A percentile compares a stretch with the other conserved stretches of the same genome.
Conservation (phyloP, 1,140 invertebrate species). For the Ceratina australensis region DNA sequence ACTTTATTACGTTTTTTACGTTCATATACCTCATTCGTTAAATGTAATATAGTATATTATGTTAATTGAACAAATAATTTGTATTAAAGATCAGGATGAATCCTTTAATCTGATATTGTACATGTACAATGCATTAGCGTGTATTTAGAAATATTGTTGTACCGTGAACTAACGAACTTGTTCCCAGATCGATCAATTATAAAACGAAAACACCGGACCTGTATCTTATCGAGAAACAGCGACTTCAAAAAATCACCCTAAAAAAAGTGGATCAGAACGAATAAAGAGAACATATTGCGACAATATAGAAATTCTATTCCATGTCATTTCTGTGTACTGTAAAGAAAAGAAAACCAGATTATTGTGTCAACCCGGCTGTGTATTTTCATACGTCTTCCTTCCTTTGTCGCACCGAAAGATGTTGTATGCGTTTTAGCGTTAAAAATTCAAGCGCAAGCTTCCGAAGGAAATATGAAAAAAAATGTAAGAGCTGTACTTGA, state of each 20-base stretch:
- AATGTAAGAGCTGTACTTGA: neutral
- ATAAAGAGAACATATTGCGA: slow-evolving; percentile 12
- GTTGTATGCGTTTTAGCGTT: slow-evolving; percentile 26
- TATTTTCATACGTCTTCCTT: slow-evolving; percentile 57
- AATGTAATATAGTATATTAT: no score
- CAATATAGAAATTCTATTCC: slow-evolving; percentile 39
- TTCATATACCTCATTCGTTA: no score
- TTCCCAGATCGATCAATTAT: no score
- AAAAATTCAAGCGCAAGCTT: neutral
- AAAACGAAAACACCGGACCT: neutral
- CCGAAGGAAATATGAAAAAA: neutral
- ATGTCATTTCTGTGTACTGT: slow-evolving; percentile 26
- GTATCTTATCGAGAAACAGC: neutral
- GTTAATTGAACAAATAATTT: neutral
- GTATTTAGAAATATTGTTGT: neutral
- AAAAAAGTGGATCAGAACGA: neutral
- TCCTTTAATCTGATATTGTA: neutral
- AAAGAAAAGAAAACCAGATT: slow-evolving; percentile 39
- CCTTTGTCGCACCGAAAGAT: slow-evolving; percentile 45
- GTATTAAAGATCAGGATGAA: neutral
- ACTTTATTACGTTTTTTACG: no score
- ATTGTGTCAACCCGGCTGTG: slow-evolving; percentile 56
- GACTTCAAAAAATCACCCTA: neutral
- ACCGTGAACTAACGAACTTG: neutral
- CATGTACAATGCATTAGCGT: neutral